Conservation (phyloP, 2,113 vertebrate species). For the Hucho hucho region DNA sequence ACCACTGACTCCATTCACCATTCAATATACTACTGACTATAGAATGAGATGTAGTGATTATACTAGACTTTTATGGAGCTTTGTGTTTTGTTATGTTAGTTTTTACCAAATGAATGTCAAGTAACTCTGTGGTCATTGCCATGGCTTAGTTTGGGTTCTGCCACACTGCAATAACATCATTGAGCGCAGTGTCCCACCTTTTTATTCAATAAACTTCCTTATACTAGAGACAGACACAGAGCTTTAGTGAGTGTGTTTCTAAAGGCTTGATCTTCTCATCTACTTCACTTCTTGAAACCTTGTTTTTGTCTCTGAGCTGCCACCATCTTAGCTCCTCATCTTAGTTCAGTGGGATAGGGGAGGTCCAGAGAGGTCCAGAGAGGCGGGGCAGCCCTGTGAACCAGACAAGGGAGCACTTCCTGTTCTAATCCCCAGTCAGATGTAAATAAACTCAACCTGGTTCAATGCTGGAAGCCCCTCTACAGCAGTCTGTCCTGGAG, state of each 20-base stretch:
- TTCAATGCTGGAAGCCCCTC: background rate
- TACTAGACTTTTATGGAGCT: background rate
- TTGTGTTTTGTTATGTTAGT: background rate
- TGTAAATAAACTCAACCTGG: constrained; percentile 9
- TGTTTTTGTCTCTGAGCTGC: constrained; percentile 13
- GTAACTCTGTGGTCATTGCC: background rate
- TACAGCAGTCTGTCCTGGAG: background rate
- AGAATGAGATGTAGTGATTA: background rate
- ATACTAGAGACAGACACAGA: too few relatives aligned
- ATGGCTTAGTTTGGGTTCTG: background rate
- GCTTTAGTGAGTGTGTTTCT: too few relatives aligned
- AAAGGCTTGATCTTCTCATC: constrained; percentile 1
- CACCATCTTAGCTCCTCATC: background rate
- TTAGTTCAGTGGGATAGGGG: background rate
- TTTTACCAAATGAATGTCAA: background rate
- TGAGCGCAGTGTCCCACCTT: too few relatives aligned
- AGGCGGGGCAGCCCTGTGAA: background rate
- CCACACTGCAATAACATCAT: background rate
- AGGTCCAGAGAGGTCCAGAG: background rate
- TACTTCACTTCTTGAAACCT: constrained; percentile 11
- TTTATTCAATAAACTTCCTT: too few relatives aligned
- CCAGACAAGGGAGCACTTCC: constrained; percentile 12
- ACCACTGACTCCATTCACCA: constrained; percentile 32
- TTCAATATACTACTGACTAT: constrained; percentile 46
- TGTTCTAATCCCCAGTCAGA: constrained; percentile 8